Base-by-base conservation (phyloP, 2,888 invertebrate species). In the Drosophila atripex region DNA sequence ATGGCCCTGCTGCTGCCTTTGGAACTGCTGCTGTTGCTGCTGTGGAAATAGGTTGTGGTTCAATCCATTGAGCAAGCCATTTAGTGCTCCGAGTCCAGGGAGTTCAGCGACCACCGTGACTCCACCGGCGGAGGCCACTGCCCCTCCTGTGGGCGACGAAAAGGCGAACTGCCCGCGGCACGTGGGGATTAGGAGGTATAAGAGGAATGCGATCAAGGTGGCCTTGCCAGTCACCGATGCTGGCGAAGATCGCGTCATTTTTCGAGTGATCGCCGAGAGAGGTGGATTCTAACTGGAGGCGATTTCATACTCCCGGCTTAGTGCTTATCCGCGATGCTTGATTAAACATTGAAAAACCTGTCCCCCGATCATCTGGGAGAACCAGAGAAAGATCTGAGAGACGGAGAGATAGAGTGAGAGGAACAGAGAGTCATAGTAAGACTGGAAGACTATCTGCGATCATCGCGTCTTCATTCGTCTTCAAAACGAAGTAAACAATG, bases 101-200 rank as follows among this genome's bases (percentile, higher is more conserved):
- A 80, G 23, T 11, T 69, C 64, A 8, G 79, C 71, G 11, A 76
- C 54, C 12, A 73, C 71, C 0, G 69, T 70, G 14, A 76, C 57
- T 4, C 68, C 83, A 9, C 66, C 75, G 0, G 86, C 71, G 0
- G 83, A 73, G 3, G 85, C 84, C 25, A 71, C 57, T 12, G 86
- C 85, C n/a, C 57, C 32, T 2, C 65, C 64, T 8, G 18, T 12
- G 18, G 78, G 71, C 1, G 75, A 50, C 16, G 88, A 60, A 11
- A 63, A 30, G 0, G 77, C 41, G 9, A 83, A 71, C 46, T 84
- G 88, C 2, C 71, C 57, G 28, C 18, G 28, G 38, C 74, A 65
- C 23, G 52, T 58, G 47, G 28, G 58, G 4, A 68, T 51, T 1
- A 39, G 23, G 8, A 35, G 16, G 11, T 53, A 47, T 43, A 58